Conservation (phyloP, 2,113 vertebrate species). For the Bufo bufo region DNA sequence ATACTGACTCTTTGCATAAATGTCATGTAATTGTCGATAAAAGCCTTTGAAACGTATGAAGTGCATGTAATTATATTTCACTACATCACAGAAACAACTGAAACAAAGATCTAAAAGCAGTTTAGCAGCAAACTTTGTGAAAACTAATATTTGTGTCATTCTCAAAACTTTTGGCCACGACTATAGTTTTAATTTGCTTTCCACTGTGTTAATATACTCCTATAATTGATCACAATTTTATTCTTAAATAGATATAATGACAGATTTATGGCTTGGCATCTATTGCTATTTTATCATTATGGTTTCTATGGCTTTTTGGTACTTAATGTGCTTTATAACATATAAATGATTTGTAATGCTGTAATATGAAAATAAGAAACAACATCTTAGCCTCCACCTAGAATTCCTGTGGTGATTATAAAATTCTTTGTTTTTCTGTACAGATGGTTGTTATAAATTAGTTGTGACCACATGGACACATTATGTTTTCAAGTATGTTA, state of each 20-base stretch:
- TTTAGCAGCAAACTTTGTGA: no score
- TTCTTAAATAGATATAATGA: neutral
- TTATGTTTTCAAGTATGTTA: neutral
- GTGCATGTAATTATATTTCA: no score
- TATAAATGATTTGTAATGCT: neutral
- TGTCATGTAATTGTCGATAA: no score
- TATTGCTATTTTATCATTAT: neutral
- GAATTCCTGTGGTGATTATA: constrained; percentile 9
- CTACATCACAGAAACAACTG: no score
- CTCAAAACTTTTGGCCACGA: no score
- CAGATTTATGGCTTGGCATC: neutral
- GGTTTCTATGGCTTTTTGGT: neutral
- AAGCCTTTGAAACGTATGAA: no score
- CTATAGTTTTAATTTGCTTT: neutral
- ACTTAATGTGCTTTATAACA: neutral
- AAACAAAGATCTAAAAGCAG: no score
- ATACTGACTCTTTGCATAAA: no score
- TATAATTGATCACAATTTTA: neutral
- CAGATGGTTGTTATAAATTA: constrained; percentile 20
- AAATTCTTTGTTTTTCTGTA: neutral
- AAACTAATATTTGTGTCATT: no score
- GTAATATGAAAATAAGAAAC: neutral
- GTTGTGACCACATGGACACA: neutral
- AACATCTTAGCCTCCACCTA: constrained; percentile 15
- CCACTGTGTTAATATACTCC: neutral